Evolutionary conservation across 2,797 vertebrate genomes (phyloP), one percentile per base, ranked within the genome.

Genomic region (Galaxias olidus): DNA sequence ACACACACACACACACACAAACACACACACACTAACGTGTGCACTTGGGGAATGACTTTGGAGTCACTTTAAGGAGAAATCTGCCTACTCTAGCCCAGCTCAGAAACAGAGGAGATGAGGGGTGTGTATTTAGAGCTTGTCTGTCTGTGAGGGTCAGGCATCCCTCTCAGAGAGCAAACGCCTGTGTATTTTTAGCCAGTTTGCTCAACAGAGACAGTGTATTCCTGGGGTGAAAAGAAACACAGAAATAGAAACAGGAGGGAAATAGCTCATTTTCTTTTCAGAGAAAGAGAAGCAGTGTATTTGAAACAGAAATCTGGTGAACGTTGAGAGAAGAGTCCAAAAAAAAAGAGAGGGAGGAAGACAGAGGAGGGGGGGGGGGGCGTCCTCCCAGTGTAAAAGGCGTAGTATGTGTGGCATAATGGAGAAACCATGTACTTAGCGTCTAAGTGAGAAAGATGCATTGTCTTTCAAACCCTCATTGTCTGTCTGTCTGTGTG

Each of bases 101-200:
- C 15, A 9, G 10, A 11, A 18, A 42, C 42, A 69, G 51, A 61
- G 58, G 55, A 63, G 60, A 49, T 54, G n/a, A 6, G 19, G 46
- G 19, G 12, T 14, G 60, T 56, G 73, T 74, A 69, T 74, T 78
- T 62, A 50, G 53, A 57, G 61, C 53, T 17, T 17, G 55, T 66
- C 60, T 69, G 59, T 41, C 30, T 3, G 11, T 43, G 58, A 47
- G 63, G 54, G 41, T 47, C 49, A 72, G 51, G 59, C 43, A 68
- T 74, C 71, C 66, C 47, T 59, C 52, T 15, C 50, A 68, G 74
- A 78, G 80, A 86, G 82, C 87, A 59, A 20, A 56, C 58, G 61
- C 59, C 70, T 82, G 77, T 78, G 65, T 82, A 79, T 79, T 74
- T 79, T 79, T 79, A 79, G 65, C 69, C 71, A 62, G 51, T 50